Evolutionary conservation across 2,888 invertebrate genomes (phyloP).

Genomic region (Crossocerus cetratus): DNA sequence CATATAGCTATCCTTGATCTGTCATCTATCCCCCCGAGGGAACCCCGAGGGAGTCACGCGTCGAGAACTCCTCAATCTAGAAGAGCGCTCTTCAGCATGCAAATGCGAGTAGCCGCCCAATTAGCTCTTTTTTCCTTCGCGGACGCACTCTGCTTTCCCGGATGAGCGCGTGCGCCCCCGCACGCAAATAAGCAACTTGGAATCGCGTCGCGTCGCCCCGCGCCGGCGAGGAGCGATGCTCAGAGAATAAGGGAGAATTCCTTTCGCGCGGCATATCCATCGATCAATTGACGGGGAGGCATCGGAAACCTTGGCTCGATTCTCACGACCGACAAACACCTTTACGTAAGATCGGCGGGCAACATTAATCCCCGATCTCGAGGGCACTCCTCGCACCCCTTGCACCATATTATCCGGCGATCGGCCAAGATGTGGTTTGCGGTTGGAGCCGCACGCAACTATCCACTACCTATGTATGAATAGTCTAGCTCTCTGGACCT

Average conservation of each 20-base stretch:
- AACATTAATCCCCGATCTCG: constrained; percentile 9
- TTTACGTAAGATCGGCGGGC: constrained; percentile 24
- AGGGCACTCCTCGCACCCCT: too few species aligned
- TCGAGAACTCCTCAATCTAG: too few species aligned
- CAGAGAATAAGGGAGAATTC: not conserved
- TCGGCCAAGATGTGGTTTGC: constrained; percentile 30
- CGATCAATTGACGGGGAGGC: too few species aligned
- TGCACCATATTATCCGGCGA: constrained; percentile 3
- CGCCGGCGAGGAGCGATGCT: not conserved
- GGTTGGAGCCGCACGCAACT: constrained; percentile 24
- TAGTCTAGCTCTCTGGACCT: not conserved
- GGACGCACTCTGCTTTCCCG: not conserved
- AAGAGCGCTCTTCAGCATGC: too few species aligned
- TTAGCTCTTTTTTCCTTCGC: not conserved
- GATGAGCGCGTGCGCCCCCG: not conserved
- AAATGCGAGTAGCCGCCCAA: too few species aligned
- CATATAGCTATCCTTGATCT: too few species aligned
- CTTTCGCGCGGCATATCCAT: not conserved
- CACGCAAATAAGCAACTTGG: constrained; percentile 1
- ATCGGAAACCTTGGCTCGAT: not conserved
- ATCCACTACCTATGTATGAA: too few species aligned
- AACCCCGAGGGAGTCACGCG: too few species aligned
- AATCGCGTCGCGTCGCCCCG: too few species aligned
- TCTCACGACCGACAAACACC: not conserved
- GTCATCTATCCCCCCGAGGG: too few species aligned